These are phyloP conservation scores for Drosophila austrosaltans DNA, from an alignment of 2,888 invertebrate species.

Conservation along the genomic window DNA sequence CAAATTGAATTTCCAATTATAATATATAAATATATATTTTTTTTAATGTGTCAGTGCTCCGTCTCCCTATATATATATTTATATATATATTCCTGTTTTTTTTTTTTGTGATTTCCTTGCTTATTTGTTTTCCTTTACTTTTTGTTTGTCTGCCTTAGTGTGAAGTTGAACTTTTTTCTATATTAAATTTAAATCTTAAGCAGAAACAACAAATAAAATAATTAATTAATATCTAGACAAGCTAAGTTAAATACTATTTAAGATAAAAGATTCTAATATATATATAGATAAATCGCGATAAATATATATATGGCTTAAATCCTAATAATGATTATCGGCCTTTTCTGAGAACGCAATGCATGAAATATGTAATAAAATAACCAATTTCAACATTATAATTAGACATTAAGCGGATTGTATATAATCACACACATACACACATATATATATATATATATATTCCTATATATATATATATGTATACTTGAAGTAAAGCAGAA, in stretches of 20 bases:
- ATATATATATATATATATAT: neutral
- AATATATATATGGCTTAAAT: neutral
- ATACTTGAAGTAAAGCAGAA: constrained; percentile 6
- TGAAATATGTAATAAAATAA: constrained; percentile 5
- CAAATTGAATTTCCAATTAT: neutral
- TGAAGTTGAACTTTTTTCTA: constrained; percentile 7
- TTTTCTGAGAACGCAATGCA: constrained; percentile 7
- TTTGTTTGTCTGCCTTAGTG: constrained; percentile 4
- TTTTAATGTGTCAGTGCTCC: constrained; percentile 6
- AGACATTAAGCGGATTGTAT: constrained; percentile 7
- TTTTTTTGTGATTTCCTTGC: neutral
- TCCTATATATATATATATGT: neutral
- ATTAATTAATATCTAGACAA: neutral
- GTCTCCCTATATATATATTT: neutral
- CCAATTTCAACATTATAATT: neutral
- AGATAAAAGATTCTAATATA: neutral
- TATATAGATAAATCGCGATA: neutral
- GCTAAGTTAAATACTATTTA: constrained; percentile 2
- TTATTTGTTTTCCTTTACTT: neutral
- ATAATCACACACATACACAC: neutral
- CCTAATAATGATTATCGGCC: neutral
- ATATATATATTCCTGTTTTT: neutral
- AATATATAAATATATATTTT: neutral
- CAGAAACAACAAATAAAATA: constrained; percentile 1
- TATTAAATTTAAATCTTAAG: neutral